Evolutionary conservation across 2,888 invertebrate species (phyloP).

Genomic region (Polydrusus pterygomalis): DNA sequence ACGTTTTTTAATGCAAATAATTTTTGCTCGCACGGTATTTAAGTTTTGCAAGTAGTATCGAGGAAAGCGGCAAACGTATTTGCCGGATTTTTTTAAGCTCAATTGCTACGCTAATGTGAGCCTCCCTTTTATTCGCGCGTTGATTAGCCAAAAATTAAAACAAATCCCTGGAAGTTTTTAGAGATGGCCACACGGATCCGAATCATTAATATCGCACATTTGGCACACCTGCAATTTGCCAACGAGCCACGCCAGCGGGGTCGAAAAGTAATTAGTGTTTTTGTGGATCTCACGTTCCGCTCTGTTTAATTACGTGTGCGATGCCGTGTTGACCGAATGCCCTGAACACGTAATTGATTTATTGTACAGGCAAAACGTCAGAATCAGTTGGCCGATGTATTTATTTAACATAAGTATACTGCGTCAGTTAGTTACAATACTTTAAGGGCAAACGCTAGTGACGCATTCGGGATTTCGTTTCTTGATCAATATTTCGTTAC

Average conservation of each 20-base stretch:
- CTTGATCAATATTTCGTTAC: no score
- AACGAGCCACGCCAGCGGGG: constrained; percentile 63
- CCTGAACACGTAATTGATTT: constrained; percentile 69
- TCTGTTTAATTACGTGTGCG: constrained; percentile 69
- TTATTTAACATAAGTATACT: background rate
- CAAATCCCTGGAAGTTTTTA: constrained; percentile 46
- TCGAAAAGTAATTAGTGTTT: constrained; percentile 72
- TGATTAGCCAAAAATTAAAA: constrained; percentile 4
- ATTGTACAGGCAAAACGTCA: constrained; percentile 64
- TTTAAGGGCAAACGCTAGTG: no score
- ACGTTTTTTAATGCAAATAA: no score
- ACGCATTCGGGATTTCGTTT: no score
- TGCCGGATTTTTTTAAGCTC: no score
- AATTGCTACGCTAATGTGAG: no score
- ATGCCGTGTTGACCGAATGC: constrained; percentile 57
- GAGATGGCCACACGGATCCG: constrained; percentile 52
- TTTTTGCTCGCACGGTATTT: no score
- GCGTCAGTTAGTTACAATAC: background rate
- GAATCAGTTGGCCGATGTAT: background rate
- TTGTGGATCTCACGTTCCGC: constrained; percentile 70
- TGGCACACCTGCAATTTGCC: constrained; percentile 72
- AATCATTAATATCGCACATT: constrained; percentile 68
- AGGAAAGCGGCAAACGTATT: no score
- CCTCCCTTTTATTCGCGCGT: no score
- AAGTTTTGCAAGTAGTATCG: no score